phyloP scores from a whole-genome alignment of 2,888 invertebrate species.

The Amphiduros pacificus region DNA sequence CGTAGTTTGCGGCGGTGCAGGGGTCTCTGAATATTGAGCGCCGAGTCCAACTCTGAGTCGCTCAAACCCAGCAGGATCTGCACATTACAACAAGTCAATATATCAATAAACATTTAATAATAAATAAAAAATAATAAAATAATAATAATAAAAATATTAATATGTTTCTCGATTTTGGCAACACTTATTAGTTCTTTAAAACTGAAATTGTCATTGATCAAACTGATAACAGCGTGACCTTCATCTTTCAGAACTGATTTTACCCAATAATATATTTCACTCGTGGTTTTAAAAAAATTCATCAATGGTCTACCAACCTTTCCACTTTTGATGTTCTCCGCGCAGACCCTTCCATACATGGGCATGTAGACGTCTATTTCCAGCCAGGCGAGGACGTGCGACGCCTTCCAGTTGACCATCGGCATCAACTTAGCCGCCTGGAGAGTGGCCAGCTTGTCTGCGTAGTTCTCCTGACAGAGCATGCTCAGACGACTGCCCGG shows the following conservation, averaged over 20 bases:
- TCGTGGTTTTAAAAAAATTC: no score
- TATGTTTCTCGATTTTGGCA: no score
- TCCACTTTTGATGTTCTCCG: constrained; percentile 93
- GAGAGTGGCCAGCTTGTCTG: constrained; percentile 70
- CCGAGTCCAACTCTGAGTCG: constrained; percentile 87
- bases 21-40: constrained; percentile 86
- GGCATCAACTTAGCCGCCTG: constrained; percentile 78
- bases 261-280: no score
- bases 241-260: no score
- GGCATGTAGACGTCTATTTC: constrained; percentile 94
- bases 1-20: constrained; percentile 91
- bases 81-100: constrained; percentile 36
- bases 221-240: no score
- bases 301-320: constrained; percentile 79
- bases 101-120: not conserved
- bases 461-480: constrained; percentile 50
- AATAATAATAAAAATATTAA: no score
- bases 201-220: no score
- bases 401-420: constrained; percentile 88
- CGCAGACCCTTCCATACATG: constrained; percentile 85
- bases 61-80: constrained; percentile 88
- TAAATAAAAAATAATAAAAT: no score
- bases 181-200: no score
- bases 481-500: constrained; percentile 34
- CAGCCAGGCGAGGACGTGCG: constrained; percentile 91